Conservation (phyloP, 1,140 invertebrate species). For the Rhyacophila brunnea region DNA sequence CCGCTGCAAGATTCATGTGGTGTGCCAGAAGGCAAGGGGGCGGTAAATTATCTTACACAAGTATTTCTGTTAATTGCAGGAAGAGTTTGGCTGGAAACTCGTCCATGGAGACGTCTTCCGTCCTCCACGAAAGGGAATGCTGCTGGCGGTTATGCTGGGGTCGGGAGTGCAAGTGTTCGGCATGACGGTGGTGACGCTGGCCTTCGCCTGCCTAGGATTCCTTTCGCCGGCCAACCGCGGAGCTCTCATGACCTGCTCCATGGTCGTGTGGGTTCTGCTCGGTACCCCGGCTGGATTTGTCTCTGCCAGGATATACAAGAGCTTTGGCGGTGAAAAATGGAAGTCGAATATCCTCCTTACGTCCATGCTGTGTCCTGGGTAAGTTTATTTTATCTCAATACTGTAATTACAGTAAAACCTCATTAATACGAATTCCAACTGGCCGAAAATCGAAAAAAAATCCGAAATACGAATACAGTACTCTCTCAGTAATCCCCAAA, state of each 20-base stretch:
- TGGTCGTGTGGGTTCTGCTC: constrained; percentile 92
- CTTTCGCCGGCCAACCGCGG: constrained; percentile 97
- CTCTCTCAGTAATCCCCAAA: no score
- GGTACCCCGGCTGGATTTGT: constrained; percentile 95
- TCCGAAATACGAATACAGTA: no score
- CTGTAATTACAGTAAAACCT: no score
- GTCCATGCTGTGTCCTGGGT: constrained; percentile 94
- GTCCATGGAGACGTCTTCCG: constrained; percentile 95
- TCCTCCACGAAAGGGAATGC: constrained; percentile 95
- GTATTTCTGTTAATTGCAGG: constrained; percentile 55
- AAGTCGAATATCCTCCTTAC: constrained; percentile 97
- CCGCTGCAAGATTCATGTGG: no score
- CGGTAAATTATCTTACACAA: background rate
- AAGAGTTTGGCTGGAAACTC: constrained; percentile 99
- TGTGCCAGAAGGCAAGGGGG: no score
- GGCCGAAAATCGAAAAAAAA: no score
- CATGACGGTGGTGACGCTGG: constrained; percentile 74
- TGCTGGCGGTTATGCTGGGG: constrained; percentile 92
- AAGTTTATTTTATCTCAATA: constrained; percentile 38
- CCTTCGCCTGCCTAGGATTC: constrained; percentile 97
- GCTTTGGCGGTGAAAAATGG: constrained; percentile 97
- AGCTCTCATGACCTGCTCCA: constrained; percentile 95
- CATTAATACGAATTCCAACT: no score
- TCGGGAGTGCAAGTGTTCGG: constrained; percentile 87
- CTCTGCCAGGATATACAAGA: constrained; percentile 95